Conservation (phyloP, 64 coral and sea anemone genomes). For the Pachyseris speciosa region DNA sequence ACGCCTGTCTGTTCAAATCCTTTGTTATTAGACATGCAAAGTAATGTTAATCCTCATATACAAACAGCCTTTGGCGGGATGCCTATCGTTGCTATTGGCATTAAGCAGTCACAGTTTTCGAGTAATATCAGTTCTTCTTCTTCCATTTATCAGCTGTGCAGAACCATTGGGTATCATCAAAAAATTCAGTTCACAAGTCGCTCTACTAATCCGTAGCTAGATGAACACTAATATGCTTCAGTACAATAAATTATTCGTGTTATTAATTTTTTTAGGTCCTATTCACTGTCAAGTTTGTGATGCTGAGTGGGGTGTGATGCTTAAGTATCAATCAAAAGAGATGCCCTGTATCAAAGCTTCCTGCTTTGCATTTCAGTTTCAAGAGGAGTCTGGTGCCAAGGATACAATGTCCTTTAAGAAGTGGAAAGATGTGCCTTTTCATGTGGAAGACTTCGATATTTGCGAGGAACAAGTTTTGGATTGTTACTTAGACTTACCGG, state of each 20-base stretch:
- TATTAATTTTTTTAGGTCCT: conserved; percentile 11
- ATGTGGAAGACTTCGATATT: conserved; percentile 19
- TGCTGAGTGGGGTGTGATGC: conserved; percentile 63
- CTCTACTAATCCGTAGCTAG: no score
- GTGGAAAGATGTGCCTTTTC: conserved; percentile 44
- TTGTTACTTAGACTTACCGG: neutral
- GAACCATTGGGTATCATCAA: no score
- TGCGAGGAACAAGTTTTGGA: neutral
- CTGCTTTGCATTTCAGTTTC: conserved; percentile 23
- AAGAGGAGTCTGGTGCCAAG: neutral
- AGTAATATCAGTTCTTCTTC: no score
- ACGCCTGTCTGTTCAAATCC: no score
- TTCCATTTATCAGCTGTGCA: no score
- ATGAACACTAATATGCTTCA: no score
- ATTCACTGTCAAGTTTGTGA: conserved; percentile 49
- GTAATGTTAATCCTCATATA: no score
- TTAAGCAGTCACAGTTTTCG: no score
- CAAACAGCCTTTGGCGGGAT: no score
- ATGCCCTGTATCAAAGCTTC: conserved; percentile 48
- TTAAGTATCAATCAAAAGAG: conserved; percentile 32
- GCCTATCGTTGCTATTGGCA: no score
- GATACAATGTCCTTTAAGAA: neutral
- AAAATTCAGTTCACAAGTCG: no score
- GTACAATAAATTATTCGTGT: neutral
- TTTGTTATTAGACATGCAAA: no score